Base-by-base conservation (phyloP, 2,113 vertebrate genomes). In the Lota lota region DNA sequence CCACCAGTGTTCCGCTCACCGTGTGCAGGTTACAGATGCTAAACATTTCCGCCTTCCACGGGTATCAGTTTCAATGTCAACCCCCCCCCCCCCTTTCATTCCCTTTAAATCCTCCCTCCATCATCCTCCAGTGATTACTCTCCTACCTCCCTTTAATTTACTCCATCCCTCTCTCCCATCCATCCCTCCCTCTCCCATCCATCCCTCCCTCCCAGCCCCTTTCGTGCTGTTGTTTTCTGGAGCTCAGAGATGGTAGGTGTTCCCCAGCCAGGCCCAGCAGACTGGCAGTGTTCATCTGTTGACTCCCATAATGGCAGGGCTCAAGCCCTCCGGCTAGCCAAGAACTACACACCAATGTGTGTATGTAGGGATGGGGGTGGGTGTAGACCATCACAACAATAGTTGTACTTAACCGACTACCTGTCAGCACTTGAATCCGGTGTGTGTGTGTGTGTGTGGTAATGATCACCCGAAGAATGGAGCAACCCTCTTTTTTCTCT, bases 331-430 rank as follows among this genome's bases (percentile, higher is more conserved):
- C 12, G 51, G 51, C 17, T 53, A 5, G 51, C 51, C 51, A 53
- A 53, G 17, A 53, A 14, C 12, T 53, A 17, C 51, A 14, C 17
- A 17, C 51, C 12, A 19, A 21, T 15, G 62, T 64, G 62, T 64
- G 36, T 50, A 11, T 20, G 63, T 21, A n/a, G n/a, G 63, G 40
- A n/a, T 64, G 63, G 47, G 63, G 36, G 62, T 64, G 62, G 36
- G 62, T 50, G 33, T 21, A 5, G 28, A 33, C 28, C 28, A 6
- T 33, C 28, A 33, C 28, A 0, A 33, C 28, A 33, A 33, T 3
- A 33, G 62, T 20, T 11, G 16, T 56, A 17, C 17, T 56, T 6
- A 56, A 56, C 17, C 5, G 53, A 36, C 20, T 60, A 61, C 59
- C 20, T 61, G 59, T 24, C 59, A 22, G 14, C 59, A 61, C 22